A percentile compares a stretch with the other conserved stretches of the same genome.
Evolutionary conservation across 2,113 vertebrate species (phyloP).

Genomic region (Bagarius yarrelli): DNA sequence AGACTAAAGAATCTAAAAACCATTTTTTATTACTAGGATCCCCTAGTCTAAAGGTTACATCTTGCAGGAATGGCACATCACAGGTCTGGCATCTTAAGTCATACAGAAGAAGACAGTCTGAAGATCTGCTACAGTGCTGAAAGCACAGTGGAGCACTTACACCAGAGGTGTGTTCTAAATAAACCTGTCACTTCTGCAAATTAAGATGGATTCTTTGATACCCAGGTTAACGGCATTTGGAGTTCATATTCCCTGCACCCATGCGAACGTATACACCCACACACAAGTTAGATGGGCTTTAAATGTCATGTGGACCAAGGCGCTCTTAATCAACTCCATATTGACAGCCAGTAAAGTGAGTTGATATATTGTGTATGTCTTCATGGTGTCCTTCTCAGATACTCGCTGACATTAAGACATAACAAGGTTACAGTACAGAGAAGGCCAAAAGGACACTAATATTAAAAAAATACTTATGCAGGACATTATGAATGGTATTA

Average conservation of each 20-base stretch:
- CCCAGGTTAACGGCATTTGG: constrained; percentile 29
- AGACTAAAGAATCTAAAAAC: neutral
- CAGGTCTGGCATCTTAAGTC: constrained; percentile 20
- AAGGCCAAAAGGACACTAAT: constrained; percentile 18
- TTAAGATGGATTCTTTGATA: constrained; percentile 46
- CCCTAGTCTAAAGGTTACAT: constrained; percentile 3
- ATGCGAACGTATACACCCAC: neutral
- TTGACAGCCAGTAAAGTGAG: constrained; percentile 36
- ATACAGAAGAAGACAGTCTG: constrained; percentile 23
- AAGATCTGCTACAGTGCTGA: constrained; percentile 26
- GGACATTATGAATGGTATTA: constrained; percentile 21
- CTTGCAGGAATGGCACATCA: too few species aligned
- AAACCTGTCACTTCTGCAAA: constrained; percentile 46
- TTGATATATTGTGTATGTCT: constrained; percentile 11
- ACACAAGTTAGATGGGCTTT: constrained; percentile 7
- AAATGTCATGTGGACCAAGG: constrained; percentile 19
- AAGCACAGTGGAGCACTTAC: constrained; percentile 18
- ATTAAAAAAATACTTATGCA: constrained; percentile 22
- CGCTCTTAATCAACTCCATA: constrained; percentile 21
- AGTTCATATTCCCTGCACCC: constrained; percentile 11
- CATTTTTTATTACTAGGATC: neutral
- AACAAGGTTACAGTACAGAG: constrained; percentile 15
- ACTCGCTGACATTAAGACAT: constrained; percentile 8
- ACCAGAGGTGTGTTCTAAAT: constrained; percentile 38
- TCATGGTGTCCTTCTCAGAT: neutral